Base-by-base conservation (phyloP, 2,888 invertebrate species). In the Empis stercorea region DNA sequence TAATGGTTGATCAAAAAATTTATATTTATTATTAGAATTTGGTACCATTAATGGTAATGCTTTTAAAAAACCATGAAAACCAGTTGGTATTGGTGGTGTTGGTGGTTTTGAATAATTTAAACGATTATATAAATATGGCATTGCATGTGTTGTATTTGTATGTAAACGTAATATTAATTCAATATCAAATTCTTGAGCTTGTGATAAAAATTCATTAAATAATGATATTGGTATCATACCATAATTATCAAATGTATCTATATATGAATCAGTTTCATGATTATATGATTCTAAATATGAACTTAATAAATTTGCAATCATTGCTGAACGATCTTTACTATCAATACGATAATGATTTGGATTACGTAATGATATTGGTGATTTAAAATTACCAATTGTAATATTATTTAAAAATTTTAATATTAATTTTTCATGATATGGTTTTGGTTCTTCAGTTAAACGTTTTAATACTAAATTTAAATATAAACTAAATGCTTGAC, bases 291-390 rank as follows among this genome's bases (percentile, higher is more conserved):
- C 84, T 44, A 89, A 74, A 34, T n/a, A 34, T 34, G 34, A n/a
- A 34, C 10, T 9, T 34, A 87, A 72, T 57, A 87, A 81, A 66
- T 87, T 89, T 2, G 88, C 86, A 44, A 87, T 81, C 56, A 88
- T 80, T 2, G 88, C 88, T 50, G 87, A 83, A 20, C 84, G 73
- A 66, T 88, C 88, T 68, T 88, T 88, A 61, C 80, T 81, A 57
- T 80, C 76, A 62, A 87, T 73, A 68, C 83, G 81, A 48, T 76
- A 74, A 41, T 56, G 63, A 43, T 61, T 59, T 3, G 61, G 57
- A 47, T 79, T 80, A 61, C 76, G 74, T 50, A 80, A 75, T 17
- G 62, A 57, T 54, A 78, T 76, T 2, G 87, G 86, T 55, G 83
- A 80, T 55, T 82, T 76, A 45, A 87, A 73, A 60, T 80, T 78